Evolutionary conservation across 1,140 invertebrate species (phyloP), one percentile per base, ranked within the genome.

Genomic region (Chlorops oryzae): DNA sequence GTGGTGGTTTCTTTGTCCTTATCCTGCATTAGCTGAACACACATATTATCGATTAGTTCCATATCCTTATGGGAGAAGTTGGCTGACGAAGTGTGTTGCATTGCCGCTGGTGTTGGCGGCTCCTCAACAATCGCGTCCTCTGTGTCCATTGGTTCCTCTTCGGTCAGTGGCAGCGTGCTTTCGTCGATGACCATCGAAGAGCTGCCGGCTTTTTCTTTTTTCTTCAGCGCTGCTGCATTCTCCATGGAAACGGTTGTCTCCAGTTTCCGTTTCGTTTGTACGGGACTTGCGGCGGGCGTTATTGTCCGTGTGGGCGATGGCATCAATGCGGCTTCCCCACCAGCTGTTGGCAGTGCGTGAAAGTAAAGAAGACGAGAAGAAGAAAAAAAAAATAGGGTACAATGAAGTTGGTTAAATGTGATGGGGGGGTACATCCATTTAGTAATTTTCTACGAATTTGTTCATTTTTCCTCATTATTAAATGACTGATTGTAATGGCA

Each of bases 211-310:
- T 68, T 65, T 40, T 65, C 61, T 56, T 67, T 70, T 54, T 66
- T 70, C 18, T 70, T 70, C 41, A 59, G 56, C 3, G 57, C 62
- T 10, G 59, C 54, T 6, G 67, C 66, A 42, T 70, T 70, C 47
- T 84, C 82, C 50, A 78, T 82, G 45, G 84, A 87, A 40, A 83
- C 78, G 12, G 83, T 83, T 7, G 79, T 77, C 63, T 87, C 83
- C 17, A 86, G 64, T 67, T 86, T 86, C 37, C 84, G 75, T 63
- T 87, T 87, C 2, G 59, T 58, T 43, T 70, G 70, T 27, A 65
- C 60, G 12, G 61, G 60, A 39, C 63, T 69, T 43, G 69, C 62
- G 41, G 62, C 57, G 23, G 68, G 68, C 32, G 70, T 78, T 7
- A 81, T 76, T 25, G 78, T 80, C 47, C 79, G 72, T 37, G 79